Conservation (phyloP, 1,140 invertebrate genomes). For the Diachasma alloeum region DNA sequence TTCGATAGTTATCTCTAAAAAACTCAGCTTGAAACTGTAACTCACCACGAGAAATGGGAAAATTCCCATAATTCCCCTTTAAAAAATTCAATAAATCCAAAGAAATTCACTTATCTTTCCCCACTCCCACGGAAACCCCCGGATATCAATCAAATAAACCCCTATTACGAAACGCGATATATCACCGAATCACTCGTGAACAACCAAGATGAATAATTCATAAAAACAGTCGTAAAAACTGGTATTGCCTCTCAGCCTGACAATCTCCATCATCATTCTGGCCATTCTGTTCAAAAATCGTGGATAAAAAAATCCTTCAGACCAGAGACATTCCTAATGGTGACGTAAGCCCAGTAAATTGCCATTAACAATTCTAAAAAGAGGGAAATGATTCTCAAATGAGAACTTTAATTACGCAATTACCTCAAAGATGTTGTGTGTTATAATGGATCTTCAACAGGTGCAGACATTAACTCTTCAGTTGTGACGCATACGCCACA, state of each 20-base stretch:
- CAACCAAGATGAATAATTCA: not conserved
- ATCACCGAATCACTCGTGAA: not conserved
- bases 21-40: too few relatives aligned
- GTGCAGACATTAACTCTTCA: not conserved
- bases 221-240: not conserved
- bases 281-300: not conserved
- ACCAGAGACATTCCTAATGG: too few relatives aligned
- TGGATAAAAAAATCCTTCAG: not conserved
- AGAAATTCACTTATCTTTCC: not conserved
- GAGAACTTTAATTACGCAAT: slow-evolving; percentile 10
- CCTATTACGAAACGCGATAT: not conserved
- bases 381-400: slow-evolving; percentile 8
- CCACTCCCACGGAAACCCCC: not conserved
- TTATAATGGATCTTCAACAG: slow-evolving; percentile 2
- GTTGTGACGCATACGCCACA: not conserved
- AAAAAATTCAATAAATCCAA: not conserved
- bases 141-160: not conserved
- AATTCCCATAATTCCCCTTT: too few relatives aligned
- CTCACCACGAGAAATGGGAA: too few relatives aligned
- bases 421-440: not conserved
- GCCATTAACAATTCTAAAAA: not conserved
- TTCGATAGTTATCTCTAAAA: too few relatives aligned
- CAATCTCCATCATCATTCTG: too few relatives aligned
- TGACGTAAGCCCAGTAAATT: not conserved
- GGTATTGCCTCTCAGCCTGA: not conserved